These are phyloP conservation scores for Drosophila biarmipes DNA, from an alignment of 1,140 invertebrate genomes.

Conservation along the genomic window DNA sequence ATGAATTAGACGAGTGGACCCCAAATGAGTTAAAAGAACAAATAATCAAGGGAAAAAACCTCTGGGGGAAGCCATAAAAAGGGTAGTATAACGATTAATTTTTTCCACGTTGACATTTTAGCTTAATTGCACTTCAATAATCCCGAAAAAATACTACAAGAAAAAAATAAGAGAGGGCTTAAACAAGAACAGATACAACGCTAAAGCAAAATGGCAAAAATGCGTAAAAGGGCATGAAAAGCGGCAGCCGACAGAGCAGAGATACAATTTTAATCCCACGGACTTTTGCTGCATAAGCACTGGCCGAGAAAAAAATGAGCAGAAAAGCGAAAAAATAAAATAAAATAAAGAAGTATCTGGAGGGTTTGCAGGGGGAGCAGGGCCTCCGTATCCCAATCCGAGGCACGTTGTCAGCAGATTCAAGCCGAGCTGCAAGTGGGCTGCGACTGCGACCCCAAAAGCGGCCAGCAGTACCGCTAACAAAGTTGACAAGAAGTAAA, in stretches of 20 bases:
- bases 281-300: slow-evolving; percentile 82
- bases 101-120: slow-evolving; percentile 83
- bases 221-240: slow-evolving; percentile 83
- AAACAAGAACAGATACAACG: slow-evolving; percentile 49
- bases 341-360: slow-evolving; percentile 30
- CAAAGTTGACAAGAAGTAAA: slow-evolving; percentile 84
- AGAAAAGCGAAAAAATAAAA: slow-evolving; percentile 13
- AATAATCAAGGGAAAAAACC: slow-evolving; percentile 22
- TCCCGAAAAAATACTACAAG: slow-evolving; percentile 72
- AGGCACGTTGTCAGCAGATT: slow-evolving; percentile 71
- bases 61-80: slow-evolving; percentile 72
- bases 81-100: slow-evolving; percentile 83
- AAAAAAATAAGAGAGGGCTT: slow-evolving; percentile 24
- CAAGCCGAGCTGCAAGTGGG: slow-evolving; percentile 63
- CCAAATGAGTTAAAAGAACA: slow-evolving; percentile 62
- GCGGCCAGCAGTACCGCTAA: slow-evolving; percentile 64
- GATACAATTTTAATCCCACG: slow-evolving; percentile 82
- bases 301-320: slow-evolving; percentile 22
- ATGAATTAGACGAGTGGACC: slow-evolving; percentile 74
- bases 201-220: slow-evolving; percentile 73
- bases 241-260: slow-evolving; percentile 69
- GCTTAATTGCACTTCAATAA: slow-evolving; percentile 84
- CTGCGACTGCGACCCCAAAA: slow-evolving; percentile 59
- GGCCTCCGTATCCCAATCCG: slow-evolving; percentile 23
- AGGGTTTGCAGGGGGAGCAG: slow-evolving; percentile 1